Conservation (phyloP, 2,113 vertebrate genomes). For the Spea bombifrons region DNA sequence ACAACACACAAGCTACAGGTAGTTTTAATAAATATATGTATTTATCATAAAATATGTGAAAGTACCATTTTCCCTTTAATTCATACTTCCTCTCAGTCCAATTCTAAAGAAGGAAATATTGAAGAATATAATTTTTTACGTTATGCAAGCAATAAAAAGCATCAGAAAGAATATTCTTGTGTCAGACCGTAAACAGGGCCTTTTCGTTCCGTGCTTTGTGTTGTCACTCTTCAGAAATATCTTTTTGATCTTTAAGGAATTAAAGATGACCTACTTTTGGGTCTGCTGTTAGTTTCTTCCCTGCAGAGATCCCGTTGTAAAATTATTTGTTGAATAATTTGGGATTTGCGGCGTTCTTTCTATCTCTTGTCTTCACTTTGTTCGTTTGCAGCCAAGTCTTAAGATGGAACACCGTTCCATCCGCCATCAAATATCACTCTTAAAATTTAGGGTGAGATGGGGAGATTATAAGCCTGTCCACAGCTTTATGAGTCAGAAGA, state of each 20-base stretch:
- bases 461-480: no score
- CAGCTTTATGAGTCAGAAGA: no score
- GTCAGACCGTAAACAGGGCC: conserved; percentile 11
- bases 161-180: background rate
- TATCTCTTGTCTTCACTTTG: conserved; percentile 18
- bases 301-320: conserved; percentile 26
- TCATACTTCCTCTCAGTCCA: no score
- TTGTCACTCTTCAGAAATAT: conserved; percentile 27
- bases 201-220: conserved; percentile 34
- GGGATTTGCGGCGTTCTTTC: conserved; percentile 21
- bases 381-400: conserved; percentile 22
- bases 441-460: no score
- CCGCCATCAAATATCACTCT: no score
- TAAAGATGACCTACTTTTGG: conserved; percentile 37
- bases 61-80: no score
- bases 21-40: no score
- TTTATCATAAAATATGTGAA: no score
- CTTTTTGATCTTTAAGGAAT: conserved; percentile 44
- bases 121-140: no score
- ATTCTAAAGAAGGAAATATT: no score
- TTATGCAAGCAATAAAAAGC: no score
- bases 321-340: conserved; percentile 33
- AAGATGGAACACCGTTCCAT: background rate
- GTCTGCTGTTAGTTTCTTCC: conserved; percentile 18
- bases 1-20: no score